Evolutionary conservation across 2,797 vertebrate genomes (phyloP).

Genomic region (Nannoperca obscura): DNA sequence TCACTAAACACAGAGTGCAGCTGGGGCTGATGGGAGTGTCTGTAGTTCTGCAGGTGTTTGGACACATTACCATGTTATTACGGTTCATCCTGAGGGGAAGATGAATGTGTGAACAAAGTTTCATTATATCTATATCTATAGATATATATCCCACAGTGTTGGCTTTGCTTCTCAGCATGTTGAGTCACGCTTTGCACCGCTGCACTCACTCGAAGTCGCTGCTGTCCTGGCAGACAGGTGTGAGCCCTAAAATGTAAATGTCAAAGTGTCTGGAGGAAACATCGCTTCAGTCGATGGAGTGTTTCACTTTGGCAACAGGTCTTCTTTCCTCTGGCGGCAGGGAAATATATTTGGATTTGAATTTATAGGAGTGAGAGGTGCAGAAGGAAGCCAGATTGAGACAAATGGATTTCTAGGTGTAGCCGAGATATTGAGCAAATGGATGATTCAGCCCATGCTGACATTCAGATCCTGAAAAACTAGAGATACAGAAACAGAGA

Average conservation of each 20-base stretch:
- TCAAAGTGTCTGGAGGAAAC: constrained; percentile 27
- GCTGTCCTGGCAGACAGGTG: constrained; percentile 12
- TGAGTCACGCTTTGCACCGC: background rate
- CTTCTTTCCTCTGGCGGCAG: constrained; percentile 3
- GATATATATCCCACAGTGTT: too few species aligned
- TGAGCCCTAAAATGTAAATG: constrained; percentile 38
- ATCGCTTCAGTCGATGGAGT: constrained; percentile 1
- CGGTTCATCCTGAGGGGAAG: too few species aligned
- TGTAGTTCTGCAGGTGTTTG: too few species aligned
- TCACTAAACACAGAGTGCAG: too few species aligned
- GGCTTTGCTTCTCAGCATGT: background rate
- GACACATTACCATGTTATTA: too few species aligned
- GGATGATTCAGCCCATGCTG: constrained; percentile 19
- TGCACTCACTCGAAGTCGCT: background rate
- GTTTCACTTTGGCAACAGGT: constrained; percentile 6
- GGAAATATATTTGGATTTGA: constrained; percentile 21
- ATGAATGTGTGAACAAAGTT: too few species aligned
- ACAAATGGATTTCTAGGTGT: constrained; percentile 30
- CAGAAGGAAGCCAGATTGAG: constrained; percentile 3
- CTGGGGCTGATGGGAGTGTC: too few species aligned
- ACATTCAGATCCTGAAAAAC: constrained; percentile 13
- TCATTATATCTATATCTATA: too few species aligned
- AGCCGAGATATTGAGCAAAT: constrained; percentile 14
- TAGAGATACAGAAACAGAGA: background rate
- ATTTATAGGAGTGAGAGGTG: constrained; percentile 25